Evolutionary conservation across 2,113 vertebrate species (phyloP).

Genomic region (Emberiza fucata): DNA sequence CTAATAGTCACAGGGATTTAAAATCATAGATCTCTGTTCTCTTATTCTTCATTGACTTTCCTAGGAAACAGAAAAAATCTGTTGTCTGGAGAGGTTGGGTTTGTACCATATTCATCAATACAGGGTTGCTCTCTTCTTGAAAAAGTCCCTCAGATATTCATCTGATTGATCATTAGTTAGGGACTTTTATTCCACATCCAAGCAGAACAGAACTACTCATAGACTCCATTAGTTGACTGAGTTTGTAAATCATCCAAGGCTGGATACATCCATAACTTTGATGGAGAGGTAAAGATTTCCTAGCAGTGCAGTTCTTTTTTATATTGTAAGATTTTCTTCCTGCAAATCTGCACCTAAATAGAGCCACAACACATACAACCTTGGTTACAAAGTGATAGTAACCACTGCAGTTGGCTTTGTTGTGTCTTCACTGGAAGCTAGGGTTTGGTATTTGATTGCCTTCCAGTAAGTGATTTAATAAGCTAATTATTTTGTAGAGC

Average conservation of each 20-base stretch:
- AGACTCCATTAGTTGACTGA: not conserved
- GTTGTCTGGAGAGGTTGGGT: not conserved
- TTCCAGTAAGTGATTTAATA: conserved; percentile 33
- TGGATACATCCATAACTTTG: not conserved
- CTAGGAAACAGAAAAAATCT: not conserved
- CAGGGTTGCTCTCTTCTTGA: not conserved
- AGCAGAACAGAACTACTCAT: not conserved
- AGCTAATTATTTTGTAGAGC: conserved; percentile 45
- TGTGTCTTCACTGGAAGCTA: not conserved
- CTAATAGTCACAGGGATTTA: not conserved
- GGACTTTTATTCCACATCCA: not conserved
- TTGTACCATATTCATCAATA: not conserved
- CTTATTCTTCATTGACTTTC: not conserved
- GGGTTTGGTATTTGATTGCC: not conserved
- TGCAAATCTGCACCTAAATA: not conserved
- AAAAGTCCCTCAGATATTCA: not conserved
- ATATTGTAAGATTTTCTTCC: not conserved
- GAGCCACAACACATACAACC: not conserved
- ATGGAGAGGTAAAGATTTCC: not conserved
- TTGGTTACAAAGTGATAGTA: not conserved
- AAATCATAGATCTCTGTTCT: not conserved
- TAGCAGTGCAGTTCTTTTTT: not conserved
- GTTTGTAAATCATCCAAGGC: not conserved
- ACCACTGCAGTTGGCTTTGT: not conserved
- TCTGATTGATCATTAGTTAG: not conserved